Conservation (phyloP, 2,113 vertebrate genomes). For the Motacilla tschutschensis region DNA sequence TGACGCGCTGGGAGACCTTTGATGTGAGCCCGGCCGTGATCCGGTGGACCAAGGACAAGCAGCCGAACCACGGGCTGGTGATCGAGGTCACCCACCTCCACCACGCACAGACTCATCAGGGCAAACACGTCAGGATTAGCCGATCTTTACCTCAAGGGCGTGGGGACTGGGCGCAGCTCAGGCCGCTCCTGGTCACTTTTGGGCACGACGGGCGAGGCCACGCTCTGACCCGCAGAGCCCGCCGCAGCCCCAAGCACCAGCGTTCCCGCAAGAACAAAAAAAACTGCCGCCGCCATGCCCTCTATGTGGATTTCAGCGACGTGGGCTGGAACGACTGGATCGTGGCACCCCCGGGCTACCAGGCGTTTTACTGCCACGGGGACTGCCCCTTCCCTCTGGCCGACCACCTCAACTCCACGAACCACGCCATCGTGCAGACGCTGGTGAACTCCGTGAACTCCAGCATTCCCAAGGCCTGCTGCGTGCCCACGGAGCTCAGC, state of each 20-base stretch:
- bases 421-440: constrained; percentile 97
- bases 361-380: constrained; percentile 97
- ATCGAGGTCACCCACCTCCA: constrained; percentile 91
- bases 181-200: constrained; percentile 95
- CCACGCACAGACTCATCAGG: constrained; percentile 78
- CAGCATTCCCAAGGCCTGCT: constrained; percentile 97
- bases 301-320: constrained; percentile 97
- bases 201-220: constrained; percentile 94
- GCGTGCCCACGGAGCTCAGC: constrained; percentile 97
- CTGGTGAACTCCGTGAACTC: constrained; percentile 97
- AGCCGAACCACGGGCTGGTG: constrained; percentile 92
- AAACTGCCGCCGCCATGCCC: constrained; percentile 91
- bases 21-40: constrained; percentile 95
- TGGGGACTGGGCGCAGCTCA: constrained; percentile 91
- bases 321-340: constrained; percentile 99
- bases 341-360: constrained; percentile 95
- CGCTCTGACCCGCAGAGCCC: constrained; percentile 82
- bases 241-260: constrained; percentile 87
- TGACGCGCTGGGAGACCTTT: constrained; percentile 93
- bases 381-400: constrained; percentile 97
- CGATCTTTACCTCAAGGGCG: constrained; percentile 87
- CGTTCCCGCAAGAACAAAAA: constrained; percentile 90
- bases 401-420: constrained; percentile 97
- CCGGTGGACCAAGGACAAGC: constrained; percentile 90
- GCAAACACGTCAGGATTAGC: constrained; percentile 91